These are phyloP conservation scores for Taeniopygia guttata DNA, from an alignment of 2,797 vertebrate species.

Conservation along the genomic window DNA sequence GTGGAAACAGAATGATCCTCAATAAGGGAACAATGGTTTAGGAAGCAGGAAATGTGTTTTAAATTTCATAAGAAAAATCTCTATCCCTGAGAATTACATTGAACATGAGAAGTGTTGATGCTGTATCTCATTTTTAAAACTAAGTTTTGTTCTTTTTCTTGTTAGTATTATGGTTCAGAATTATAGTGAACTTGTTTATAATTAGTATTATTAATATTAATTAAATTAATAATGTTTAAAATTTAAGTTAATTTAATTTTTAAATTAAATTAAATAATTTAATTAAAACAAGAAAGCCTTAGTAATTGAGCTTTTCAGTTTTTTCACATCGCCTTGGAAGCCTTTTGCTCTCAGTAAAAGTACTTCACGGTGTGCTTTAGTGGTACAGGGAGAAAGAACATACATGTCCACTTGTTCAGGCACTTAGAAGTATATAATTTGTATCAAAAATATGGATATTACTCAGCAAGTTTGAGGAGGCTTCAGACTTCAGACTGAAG, in stretches of 20 bases:
- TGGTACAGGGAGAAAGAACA: not conserved
- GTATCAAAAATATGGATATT: not conserved
- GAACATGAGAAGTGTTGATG: not conserved
- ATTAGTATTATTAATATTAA: not conserved
- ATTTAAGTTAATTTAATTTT: not conserved
- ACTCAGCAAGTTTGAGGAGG: not conserved
- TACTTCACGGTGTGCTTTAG: accelerated
- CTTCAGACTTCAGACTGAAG: not conserved
- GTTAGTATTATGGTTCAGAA: not conserved
- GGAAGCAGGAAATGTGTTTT: not conserved
- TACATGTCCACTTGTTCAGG: accelerated
- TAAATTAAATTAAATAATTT: not conserved
- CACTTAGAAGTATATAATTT: not conserved
- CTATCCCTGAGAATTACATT: not conserved
- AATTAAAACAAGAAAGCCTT: not conserved
- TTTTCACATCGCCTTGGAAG: not conserved
- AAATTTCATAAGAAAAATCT: not conserved
- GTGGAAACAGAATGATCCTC: not conserved
- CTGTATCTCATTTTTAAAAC: not conserved
- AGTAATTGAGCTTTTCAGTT: not conserved
- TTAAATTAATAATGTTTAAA: not conserved
- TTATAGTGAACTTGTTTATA: not conserved
- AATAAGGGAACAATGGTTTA: not conserved
- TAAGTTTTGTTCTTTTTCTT: not conserved
- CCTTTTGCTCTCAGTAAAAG: not conserved